Percentiles rank a stretch among this genome's conserved stretches.
phyloP scores from a whole-genome alignment of 2,113 vertebrate species.

The Sapayoa aenigma region DNA sequence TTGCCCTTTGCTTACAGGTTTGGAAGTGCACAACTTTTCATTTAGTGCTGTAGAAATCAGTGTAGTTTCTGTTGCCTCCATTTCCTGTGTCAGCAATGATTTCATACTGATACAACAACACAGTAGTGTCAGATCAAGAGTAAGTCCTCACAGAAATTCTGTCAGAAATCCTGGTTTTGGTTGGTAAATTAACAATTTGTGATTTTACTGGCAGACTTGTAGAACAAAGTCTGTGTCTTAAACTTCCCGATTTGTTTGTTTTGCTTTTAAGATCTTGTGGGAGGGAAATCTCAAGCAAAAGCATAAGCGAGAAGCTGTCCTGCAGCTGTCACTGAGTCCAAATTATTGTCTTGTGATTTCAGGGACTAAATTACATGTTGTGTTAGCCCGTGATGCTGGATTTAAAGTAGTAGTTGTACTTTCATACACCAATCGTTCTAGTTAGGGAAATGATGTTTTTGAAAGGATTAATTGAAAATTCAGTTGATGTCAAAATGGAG shows the following conservation, averaged over 20 bases:
- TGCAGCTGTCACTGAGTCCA: not conserved
- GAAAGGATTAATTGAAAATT: constrained; percentile 79
- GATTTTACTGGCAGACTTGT: not conserved
- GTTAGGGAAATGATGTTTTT: constrained; percentile 77
- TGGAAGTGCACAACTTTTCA: not conserved
- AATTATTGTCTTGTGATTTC: constrained; percentile 48
- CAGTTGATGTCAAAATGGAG: constrained; percentile 71
- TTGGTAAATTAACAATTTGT: not conserved
- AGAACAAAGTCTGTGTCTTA: not conserved
- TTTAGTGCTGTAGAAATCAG: not conserved
- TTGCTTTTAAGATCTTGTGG: not conserved
- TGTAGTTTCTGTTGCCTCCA: not conserved
- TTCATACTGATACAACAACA: not conserved
- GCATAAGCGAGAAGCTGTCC: not conserved
- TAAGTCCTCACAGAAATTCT: not conserved
- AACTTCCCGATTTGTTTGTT: not conserved
- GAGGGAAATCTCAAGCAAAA: not conserved
- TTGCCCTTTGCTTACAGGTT: not conserved
- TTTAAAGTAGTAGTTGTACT: constrained; percentile 67
- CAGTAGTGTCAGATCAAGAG: not conserved
- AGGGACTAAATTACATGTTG: constrained; percentile 59
- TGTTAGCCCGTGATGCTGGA: constrained; percentile 51
- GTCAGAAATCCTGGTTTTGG: not conserved
- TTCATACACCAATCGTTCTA: constrained; percentile 64
- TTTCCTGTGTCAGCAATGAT: not conserved